Conservation (phyloP, 2,888 invertebrate species). For the Acanthosepion esculentum region DNA sequence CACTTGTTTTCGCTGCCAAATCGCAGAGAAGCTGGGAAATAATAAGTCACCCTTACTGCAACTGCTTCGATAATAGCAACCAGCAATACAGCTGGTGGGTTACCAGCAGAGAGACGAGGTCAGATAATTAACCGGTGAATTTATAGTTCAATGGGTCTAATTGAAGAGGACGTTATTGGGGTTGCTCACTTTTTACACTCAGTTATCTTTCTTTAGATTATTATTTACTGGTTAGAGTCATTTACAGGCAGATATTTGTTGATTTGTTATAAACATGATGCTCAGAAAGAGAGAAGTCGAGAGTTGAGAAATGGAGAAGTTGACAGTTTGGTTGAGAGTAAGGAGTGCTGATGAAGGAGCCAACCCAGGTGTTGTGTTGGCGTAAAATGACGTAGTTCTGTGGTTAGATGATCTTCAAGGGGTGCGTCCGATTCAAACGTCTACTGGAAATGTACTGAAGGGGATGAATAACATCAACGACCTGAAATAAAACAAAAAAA, state of each 20-base stretch:
- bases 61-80: not conserved
- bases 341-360: not conserved
- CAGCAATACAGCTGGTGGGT: not conserved
- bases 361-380: not conserved
- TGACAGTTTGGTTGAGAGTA: not conserved
- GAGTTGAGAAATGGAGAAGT: not conserved
- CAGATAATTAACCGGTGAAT: too few relatives aligned
- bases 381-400: not conserved
- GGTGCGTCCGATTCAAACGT: not conserved
- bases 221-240: not conserved
- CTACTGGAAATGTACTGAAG: not conserved
- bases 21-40: not conserved
- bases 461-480: not conserved
- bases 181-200: not conserved
- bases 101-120: too few relatives aligned
- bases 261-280: not conserved
- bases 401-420: not conserved
- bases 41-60: not conserved
- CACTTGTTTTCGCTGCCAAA: not conserved
- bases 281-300: too few relatives aligned
- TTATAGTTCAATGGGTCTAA: too few relatives aligned
- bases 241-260: not conserved
- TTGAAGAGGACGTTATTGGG: too few relatives aligned
- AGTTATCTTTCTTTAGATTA: not conserved
- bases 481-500: not conserved